phyloP scores from a whole-genome alignment of 2,113 vertebrate genomes.

The Eulacestoma nigropectus region DNA sequence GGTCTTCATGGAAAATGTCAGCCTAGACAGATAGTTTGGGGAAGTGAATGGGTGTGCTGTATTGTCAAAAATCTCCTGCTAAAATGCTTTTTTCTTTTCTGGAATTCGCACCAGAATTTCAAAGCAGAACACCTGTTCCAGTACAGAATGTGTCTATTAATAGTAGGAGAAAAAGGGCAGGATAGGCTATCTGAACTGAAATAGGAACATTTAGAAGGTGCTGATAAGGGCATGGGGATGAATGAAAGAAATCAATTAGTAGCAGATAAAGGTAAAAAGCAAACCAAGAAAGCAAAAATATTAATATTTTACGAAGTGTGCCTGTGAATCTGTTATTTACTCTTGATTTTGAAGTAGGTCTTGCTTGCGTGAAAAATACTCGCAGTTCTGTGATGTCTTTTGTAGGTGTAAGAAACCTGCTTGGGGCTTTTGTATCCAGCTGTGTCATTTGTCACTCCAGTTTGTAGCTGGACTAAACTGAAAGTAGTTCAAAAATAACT shows the following conservation, averaged over 20 bases:
- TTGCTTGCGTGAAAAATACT: not conserved
- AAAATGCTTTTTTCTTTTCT: not conserved
- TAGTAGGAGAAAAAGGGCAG: not conserved
- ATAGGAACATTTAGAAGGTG: not conserved
- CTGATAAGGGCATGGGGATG: not conserved
- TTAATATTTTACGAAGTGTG: not conserved
- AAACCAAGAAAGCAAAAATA: not conserved
- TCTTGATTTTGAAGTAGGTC: not conserved
- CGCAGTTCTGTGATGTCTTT: not conserved
- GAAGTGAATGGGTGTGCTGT: not conserved
- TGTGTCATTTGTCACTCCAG: not conserved
- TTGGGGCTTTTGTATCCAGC: not conserved
- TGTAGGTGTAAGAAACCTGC: not conserved
- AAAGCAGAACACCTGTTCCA: not conserved
- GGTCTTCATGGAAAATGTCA: not conserved
- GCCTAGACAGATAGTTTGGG: not conserved
- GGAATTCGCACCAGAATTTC: not conserved
- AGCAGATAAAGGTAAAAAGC: not conserved
- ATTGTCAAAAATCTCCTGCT: not conserved
- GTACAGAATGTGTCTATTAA: not conserved
- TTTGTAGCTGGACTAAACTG: not conserved
- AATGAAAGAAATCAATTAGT: not conserved
- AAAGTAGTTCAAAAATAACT: not conserved
- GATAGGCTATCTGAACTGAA: not conserved
- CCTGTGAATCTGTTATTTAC: not conserved